Percentiles rank a stretch among this genome's conserved stretches.
These are phyloP conservation scores for Isurus oxyrinchus DNA, from an alignment of 2,113 vertebrate species.

Conservation along the genomic window DNA sequence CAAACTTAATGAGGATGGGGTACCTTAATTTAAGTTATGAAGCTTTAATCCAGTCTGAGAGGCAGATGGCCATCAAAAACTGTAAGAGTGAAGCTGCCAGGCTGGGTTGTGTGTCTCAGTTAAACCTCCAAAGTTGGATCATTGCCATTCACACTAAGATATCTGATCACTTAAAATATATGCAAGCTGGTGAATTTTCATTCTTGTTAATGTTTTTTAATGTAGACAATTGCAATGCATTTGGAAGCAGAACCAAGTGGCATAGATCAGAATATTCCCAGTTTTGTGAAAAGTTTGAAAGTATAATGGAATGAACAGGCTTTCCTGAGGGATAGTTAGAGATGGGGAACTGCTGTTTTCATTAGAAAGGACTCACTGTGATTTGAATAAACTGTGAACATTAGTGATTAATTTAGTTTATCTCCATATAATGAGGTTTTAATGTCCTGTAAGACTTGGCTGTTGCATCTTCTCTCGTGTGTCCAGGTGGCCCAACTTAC, in stretches of 20 bases:
- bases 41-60: background rate
- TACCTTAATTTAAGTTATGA: background rate
- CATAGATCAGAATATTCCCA: background rate
- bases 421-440: background rate
- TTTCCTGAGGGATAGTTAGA: background rate
- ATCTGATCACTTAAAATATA: conserved; percentile 5
- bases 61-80: background rate
- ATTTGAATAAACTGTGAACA: background rate
- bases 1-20: background rate
- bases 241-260: background rate
- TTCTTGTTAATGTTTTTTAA: background rate
- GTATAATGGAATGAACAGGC: background rate
- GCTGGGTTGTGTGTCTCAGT: background rate
- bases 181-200: background rate
- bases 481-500: background rate
- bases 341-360: background rate
- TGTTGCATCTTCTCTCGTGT: background rate
- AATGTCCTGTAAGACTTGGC: background rate
- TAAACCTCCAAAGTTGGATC: background rate
- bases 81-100: background rate
- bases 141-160: background rate
- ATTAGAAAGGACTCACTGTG: background rate
- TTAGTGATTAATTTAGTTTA: background rate
- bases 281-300: background rate
- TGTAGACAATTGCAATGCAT: background rate